Conservation (phyloP, 92 coral and sea anemone species). For the Phenganax stokvisi region DNA sequence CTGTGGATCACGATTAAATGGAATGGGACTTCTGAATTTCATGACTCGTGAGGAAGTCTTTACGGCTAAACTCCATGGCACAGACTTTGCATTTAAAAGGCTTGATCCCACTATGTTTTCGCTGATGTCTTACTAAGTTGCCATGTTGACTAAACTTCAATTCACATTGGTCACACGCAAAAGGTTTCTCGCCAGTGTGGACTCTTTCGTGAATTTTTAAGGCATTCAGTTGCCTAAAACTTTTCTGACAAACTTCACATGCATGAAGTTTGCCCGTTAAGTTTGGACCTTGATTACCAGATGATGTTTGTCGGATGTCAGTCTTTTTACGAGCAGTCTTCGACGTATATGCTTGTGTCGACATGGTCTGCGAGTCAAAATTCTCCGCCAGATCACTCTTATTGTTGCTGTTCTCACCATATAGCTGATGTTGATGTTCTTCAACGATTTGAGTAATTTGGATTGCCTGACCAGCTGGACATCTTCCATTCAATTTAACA, state of each 20-base stretch:
- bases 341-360: background rate
- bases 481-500: background rate
- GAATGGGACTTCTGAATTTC: background rate
- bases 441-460: background rate
- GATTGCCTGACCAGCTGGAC: background rate
- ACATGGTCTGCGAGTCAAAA: background rate
- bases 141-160: constrained; percentile 10
- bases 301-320: background rate
- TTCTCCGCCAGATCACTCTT: background rate
- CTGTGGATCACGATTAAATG: background rate
- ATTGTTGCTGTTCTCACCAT: background rate
- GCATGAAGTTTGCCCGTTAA: background rate
- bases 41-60: constrained; percentile 7
- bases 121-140: background rate
- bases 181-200: constrained; percentile 15
- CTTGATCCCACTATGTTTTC: constrained; percentile 14
- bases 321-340: background rate
- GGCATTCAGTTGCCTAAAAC: background rate
- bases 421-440: constrained; percentile 1
- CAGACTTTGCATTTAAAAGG: constrained; percentile 7
- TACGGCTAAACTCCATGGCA: constrained; percentile 6
- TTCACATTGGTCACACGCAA: constrained; percentile 18
- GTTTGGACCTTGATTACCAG: background rate
- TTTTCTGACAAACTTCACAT: constrained; percentile 2
- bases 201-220: background rate